Conservation (phyloP, 2,888 invertebrate species). For the Galeruca laticollis region DNA sequence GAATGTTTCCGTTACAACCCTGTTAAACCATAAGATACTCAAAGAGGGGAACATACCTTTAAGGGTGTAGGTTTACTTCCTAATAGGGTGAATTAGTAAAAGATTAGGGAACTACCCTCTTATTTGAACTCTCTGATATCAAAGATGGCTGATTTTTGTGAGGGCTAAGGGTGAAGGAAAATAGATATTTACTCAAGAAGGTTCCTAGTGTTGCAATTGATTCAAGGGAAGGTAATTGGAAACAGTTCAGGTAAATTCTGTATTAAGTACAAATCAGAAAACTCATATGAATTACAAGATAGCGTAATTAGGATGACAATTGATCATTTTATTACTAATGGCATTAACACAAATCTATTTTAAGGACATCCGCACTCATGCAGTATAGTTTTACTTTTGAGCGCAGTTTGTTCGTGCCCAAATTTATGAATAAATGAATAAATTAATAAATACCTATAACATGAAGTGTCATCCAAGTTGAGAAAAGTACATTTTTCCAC, state of each 20-base stretch:
- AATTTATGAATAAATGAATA: too few species aligned
- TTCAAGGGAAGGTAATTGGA: constrained; percentile 13
- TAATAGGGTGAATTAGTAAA: constrained; percentile 62
- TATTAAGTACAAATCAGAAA: too few species aligned
- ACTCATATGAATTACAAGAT: too few species aligned
- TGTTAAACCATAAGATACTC: constrained; percentile 23
- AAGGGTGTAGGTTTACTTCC: constrained; percentile 60
- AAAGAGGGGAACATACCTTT: constrained; percentile 43
- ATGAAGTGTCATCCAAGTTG: too few species aligned
- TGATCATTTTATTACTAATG: too few species aligned
- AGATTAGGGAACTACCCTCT: constrained; percentile 60
- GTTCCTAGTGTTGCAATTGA: constrained; percentile 19
- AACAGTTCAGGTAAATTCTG: background rate
- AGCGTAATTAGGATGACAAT: too few species aligned
- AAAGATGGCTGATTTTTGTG: constrained; percentile 61
- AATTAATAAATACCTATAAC: too few species aligned
- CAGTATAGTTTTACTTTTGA: too few species aligned
- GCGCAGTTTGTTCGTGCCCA: too few species aligned
- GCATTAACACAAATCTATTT: too few species aligned
- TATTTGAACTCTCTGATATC: constrained; percentile 56
- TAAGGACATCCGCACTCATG: too few species aligned
- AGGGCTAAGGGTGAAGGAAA: constrained; percentile 31
- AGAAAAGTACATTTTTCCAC: too few species aligned
- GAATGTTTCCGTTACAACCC: constrained; percentile 4
- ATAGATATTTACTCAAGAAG: constrained; percentile 5